Evolutionary conservation across 2,113 vertebrate species (phyloP), one percentile per base, ranked within the genome.

Genomic region (Halichoeres trimaculatus): DNA sequence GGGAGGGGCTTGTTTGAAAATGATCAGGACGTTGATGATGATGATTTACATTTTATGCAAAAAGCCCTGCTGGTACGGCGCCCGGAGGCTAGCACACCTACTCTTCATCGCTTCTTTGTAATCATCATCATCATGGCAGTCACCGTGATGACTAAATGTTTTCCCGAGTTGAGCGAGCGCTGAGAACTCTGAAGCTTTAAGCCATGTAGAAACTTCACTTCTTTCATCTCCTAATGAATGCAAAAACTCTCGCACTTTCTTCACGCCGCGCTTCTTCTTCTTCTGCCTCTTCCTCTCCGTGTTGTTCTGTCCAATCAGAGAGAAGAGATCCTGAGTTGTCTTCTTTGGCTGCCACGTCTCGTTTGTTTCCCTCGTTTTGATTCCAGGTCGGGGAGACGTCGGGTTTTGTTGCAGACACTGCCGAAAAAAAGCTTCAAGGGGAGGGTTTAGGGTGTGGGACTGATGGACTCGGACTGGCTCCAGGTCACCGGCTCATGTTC

Each of bases 31-130:
- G 35, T 54, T 76, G 81, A 87, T 66, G 84, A 94, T 94, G 93
- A 95, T 78, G 81, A 92, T 91, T 94, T 92, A 94, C 92, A 95
- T 95, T 96, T 96, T 95, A 95, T 95, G 95, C 95, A 96, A 96
- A 95, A 94, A 94, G 95, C 92, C 95, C 94, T 90, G 95, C 92
- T 91, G 94, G 74, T n/a, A 69, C 41, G 26, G 74, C 59, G 54
- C 63, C 67, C 2, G 76, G 86, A 84, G 63, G 85, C 78, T 24
- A 69, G 85, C 83, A 83, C 86, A 82, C 64, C 70, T 74, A 70
- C 57, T 87, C 88, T 67, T 80, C 87, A 82, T 84, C 79, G 41
- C 55, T 58, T 57, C 76, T 40, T 78, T 70, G 87, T 91, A 83
- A 89, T 93, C 93, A 92, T 84, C 74, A 38, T 92, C 26, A 90